These are phyloP conservation scores for Athalia cordata DNA, from an alignment of 2,888 invertebrate genomes.

Conservation along the genomic window DNA sequence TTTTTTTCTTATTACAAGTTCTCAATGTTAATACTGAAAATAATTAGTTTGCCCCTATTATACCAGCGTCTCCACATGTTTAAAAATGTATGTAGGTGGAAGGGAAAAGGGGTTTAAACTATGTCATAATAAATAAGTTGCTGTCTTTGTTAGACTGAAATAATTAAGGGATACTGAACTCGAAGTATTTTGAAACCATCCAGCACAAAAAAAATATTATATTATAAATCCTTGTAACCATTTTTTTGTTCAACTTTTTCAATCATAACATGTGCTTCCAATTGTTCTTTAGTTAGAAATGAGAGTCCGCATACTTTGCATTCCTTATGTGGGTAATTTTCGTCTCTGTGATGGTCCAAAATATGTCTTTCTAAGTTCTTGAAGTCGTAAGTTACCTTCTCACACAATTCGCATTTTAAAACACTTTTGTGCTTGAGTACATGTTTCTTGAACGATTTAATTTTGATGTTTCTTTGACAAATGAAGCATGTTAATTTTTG, in stretches of 20 bases:
- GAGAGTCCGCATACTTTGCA: slow-evolving; percentile 12
- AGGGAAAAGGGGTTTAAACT: too few species aligned
- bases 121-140: too few species aligned
- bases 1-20: too few species aligned
- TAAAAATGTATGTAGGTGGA: too few species aligned
- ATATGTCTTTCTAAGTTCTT: slow-evolving; percentile 34
- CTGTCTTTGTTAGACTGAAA: not conserved
- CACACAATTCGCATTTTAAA: slow-evolving; percentile 52
- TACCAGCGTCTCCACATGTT: too few species aligned
- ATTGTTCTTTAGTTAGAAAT: slow-evolving; percentile 31
- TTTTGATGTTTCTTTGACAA: slow-evolving; percentile 52
- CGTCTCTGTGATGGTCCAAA: slow-evolving; percentile 7
- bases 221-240: slow-evolving; percentile 2
- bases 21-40: too few species aligned
- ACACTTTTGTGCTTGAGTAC: slow-evolving; percentile 52
- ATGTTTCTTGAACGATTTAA: slow-evolving; percentile 50
- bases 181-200: not conserved
- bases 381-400: slow-evolving; percentile 6
- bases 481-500: slow-evolving; percentile 50
- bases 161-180: not conserved
- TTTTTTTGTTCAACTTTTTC: slow-evolving; percentile 11
- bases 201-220: not conserved
- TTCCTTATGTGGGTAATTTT: slow-evolving; percentile 30
- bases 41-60: too few species aligned
- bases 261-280: slow-evolving; percentile 17